Base-by-base conservation (phyloP, 2,888 invertebrate genomes). In the Acronicta alni region DNA sequence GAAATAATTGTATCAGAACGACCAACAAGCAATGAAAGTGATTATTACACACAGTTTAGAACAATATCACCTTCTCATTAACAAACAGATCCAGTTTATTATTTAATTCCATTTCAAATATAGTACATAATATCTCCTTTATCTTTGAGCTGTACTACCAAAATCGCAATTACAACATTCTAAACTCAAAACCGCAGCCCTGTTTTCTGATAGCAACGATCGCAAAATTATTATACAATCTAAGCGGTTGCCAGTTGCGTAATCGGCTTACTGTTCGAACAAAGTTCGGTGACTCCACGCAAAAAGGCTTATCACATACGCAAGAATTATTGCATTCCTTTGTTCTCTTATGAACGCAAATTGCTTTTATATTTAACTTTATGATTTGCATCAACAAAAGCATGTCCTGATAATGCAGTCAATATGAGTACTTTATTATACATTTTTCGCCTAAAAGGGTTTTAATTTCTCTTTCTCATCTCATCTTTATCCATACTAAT, bases 341-440 rank as follows among this genome's bases (percentile, higher is more conserved):
- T 57, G 38, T 59, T 51, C 44, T 44, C 30, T 44, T 51, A 32
- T 12, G 38, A 45, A 55, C 15, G 6, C 8, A 49, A 66, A 70
- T 32, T 2, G 35, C n/a, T 48, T 71, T 66, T 43, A 49, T 51
- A 42, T 55, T 63, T 55, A 20, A 41, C 23, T 26, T 66, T 70
- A 56, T 70, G 48, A 70, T 23, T 67, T 60, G 35, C 43, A 26
- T 41, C 47, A 48, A 63, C 48, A 42, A 30, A 16, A 20, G 17
- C 32, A 1, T 10, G 26, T 17, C 39, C 18, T 41, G 17, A 37
- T 53, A 69, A 47, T 17, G 15, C 14, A 49, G 17, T 44, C 32
- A 41, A 69, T 43, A 39, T 23, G 15, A 46, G 35, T 46, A 42
- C 39, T 46, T 32, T 46, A 9, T 30, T 4, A 20, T 20, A 30